phyloP scores from a whole-genome alignment of 1,140 invertebrate genomes.

The Paraescarpia echinospica region DNA sequence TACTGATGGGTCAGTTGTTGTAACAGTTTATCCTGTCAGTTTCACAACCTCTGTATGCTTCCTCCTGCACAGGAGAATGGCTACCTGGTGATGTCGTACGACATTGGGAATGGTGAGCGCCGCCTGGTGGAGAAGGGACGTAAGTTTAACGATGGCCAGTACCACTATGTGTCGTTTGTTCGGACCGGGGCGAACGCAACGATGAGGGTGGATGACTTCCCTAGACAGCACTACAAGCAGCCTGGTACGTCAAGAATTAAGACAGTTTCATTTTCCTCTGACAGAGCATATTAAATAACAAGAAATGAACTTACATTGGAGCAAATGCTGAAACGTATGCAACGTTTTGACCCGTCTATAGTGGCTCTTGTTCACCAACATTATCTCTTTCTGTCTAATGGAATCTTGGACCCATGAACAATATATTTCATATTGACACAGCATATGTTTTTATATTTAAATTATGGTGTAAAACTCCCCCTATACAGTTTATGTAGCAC shows the following conservation, averaged over 20 bases:
- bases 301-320: no score
- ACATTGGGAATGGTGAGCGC: slow-evolving; percentile 37
- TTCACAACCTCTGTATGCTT: not conserved
- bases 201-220: slow-evolving; percentile 40
- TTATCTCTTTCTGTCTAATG: no score
- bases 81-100: slow-evolving; percentile 40
- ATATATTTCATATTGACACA: no score
- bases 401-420: no score
- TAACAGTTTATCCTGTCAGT: not conserved
- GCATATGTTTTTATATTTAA: no score
- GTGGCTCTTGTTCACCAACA: not conserved
- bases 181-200: slow-evolving; percentile 39
- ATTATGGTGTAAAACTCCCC: no score
- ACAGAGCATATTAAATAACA: no score
- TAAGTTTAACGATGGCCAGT: slow-evolving; percentile 44
- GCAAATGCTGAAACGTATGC: no score
- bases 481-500: no score
- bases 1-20: not conserved
- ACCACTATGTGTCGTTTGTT: slow-evolving; percentile 48
- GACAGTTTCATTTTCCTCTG: not conserved
- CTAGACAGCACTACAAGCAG: not conserved
- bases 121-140: slow-evolving; percentile 27
- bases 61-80: slow-evolving; percentile 40
- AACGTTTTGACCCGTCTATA: no score
- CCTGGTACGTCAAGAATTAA: not conserved